Evolutionary conservation across 2,888 invertebrate genomes (phyloP).

Genomic region (Tachina grossa): DNA sequence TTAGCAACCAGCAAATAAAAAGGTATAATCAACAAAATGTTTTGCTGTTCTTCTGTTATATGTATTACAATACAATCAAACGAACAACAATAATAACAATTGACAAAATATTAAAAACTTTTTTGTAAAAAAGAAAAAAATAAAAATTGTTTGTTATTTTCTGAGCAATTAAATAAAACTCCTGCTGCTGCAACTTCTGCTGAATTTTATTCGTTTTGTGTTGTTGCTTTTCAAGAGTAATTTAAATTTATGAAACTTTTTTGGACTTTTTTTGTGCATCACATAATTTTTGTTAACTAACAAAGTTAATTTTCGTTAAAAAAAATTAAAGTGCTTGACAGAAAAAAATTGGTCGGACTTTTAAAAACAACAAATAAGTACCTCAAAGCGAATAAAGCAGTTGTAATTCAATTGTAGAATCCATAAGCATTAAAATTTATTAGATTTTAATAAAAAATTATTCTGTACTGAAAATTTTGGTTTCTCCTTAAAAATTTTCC

Average conservation of each 20-base stretch:
- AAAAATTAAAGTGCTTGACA: slow-evolving; percentile 55
- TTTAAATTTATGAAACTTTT: slow-evolving; percentile 62
- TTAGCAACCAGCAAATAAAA: slow-evolving; percentile 42
- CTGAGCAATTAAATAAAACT: slow-evolving; percentile 78
- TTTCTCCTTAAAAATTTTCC: too few species aligned
- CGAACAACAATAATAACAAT: slow-evolving; percentile 69
- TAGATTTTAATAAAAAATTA: too few species aligned
- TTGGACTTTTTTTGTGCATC: slow-evolving; percentile 2
- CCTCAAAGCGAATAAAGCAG: not conserved
- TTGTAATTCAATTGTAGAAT: slow-evolving; percentile 4
- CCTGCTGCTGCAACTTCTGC: slow-evolving; percentile 48
- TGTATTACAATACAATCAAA: slow-evolving; percentile 57
- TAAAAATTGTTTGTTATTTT: slow-evolving; percentile 73
- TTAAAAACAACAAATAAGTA: slow-evolving; percentile 8
- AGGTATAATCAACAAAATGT: slow-evolving; percentile 45
- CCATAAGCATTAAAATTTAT: too few species aligned
- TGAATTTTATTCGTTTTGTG: slow-evolving; percentile 45
- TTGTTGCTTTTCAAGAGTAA: slow-evolving; percentile 66
- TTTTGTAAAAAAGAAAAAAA: slow-evolving; percentile 20
- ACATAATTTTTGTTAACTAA: slow-evolving; percentile 35
- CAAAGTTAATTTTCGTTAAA: slow-evolving; percentile 56
- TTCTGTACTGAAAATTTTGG: too few species aligned
- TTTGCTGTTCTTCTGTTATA: slow-evolving; percentile 47
- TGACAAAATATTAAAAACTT: slow-evolving; percentile 72
- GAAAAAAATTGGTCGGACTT: slow-evolving; percentile 42